Evolutionary conservation across 2,113 vertebrate species (phyloP), one percentile per base, ranked within the genome.

Genomic region (Oplegnathus fasciatus): DNA sequence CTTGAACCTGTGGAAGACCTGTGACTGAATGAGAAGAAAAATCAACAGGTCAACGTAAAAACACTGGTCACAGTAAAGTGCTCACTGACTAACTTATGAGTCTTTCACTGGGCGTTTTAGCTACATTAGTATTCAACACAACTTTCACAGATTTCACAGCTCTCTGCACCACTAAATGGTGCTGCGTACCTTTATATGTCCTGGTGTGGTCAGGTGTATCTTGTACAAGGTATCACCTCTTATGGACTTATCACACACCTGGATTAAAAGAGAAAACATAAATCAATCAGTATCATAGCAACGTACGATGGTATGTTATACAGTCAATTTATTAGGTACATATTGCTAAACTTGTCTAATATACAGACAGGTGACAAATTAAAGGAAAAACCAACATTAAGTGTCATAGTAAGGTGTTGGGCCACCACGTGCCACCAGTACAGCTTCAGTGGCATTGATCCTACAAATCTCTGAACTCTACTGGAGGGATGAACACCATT

Each of bases 181-280:
- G 20, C 5, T 3, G 22, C 46, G 22, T 95, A 96, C 96, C 95
- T 95, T 95, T 50, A 94, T n/a, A 65, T 96, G 96, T 58, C 90
- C 91, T 24, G 85, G 42, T 18, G 94, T 92, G 1, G 95, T 96
- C 91, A 95, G 61, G 70, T 96, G 96, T 75, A 96, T 94, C 86
- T 95, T 96, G 83, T 93, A 96, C 80, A 94, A 86, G 4, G 92
- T 95, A 0, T 95, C 91, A 3, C 95, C 94, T 26, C 90, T 90
- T 57, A 96, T 89, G 78, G 93, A 94, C 88, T 94, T 94, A 1
- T 94, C 89, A 88, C 96, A 96, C 11, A 95, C 66, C 96, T 96
- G 85, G 11, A 64, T 66, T 61, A 34, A 57, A 77, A 88, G 9
- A 78, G 7, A 80, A 30, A 37, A 62, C 28, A 60, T 2, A 11